These are phyloP conservation scores for Zele albiditarsus DNA, from an alignment of 2,888 invertebrate species.

Conservation along the genomic window DNA sequence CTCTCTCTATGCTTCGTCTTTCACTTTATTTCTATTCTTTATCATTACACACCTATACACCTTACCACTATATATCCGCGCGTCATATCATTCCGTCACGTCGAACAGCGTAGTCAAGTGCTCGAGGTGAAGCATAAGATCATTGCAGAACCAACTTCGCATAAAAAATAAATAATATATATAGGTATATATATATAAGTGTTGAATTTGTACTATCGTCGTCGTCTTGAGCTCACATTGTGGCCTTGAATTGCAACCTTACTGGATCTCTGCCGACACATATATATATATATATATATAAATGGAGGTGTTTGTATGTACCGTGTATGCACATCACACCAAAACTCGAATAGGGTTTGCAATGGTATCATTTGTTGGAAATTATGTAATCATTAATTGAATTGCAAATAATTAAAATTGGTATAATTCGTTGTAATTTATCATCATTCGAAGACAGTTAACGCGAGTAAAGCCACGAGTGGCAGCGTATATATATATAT, in stretches of 20 bases:
- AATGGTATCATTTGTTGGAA: too few relatives aligned
- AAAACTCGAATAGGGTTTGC: too few relatives aligned
- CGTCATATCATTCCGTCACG: constrained; percentile 32
- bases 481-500: too few relatives aligned
- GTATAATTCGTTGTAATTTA: too few relatives aligned
- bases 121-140: constrained; percentile 18
- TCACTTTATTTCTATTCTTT: neutral
- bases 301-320: too few relatives aligned
- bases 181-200: neutral
- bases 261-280: constrained; percentile 47
- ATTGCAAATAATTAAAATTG: too few relatives aligned
- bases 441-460: too few relatives aligned
- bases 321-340: too few relatives aligned
- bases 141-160: neutral
- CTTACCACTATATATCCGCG: constrained; percentile 5
- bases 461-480: too few relatives aligned
- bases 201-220: neutral
- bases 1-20: neutral
- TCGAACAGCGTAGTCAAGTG: constrained; percentile 36
- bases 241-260: constrained; percentile 43
- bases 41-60: constrained; percentile 6
- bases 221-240: constrained; percentile 12
- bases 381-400: too few relatives aligned
- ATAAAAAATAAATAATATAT: constrained; percentile 30
- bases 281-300: neutral